Conservation (phyloP, 2,888 invertebrate species). For the Halictus quadricinctus region DNA sequence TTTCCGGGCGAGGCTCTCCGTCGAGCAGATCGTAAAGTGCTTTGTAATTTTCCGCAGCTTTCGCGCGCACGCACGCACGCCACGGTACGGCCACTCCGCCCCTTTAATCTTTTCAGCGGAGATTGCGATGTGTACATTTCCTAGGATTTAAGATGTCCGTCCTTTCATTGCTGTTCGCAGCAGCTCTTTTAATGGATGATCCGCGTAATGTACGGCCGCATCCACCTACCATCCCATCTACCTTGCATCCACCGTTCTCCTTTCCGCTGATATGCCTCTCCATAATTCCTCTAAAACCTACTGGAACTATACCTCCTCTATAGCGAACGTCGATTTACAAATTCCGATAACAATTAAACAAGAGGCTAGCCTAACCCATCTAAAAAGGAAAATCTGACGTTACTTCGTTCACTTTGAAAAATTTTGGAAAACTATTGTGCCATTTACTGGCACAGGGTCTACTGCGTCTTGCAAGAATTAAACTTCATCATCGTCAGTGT, state of each 20-base stretch:
- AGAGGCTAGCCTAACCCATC: no score
- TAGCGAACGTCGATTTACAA: not conserved
- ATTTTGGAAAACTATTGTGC: no score
- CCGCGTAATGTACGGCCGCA: conserved; percentile 28
- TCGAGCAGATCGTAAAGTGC: conserved; percentile 43
- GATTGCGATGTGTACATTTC: conserved; percentile 44
- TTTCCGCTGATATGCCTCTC: not conserved
- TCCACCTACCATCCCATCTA: no score
- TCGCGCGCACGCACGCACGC: conserved; percentile 22
- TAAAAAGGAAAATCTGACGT: no score
- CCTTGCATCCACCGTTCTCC: not conserved
- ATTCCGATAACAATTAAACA: no score
- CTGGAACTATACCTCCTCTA: not conserved
- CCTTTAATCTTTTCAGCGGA: conserved; percentile 47
- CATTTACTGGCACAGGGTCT: no score
- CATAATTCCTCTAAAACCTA: not conserved
- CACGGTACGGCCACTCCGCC: conserved; percentile 4
- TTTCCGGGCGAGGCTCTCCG: conserved; percentile 4
- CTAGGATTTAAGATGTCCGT: conserved; percentile 52
- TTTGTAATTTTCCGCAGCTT: conserved; percentile 45
- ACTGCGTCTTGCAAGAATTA: no score
- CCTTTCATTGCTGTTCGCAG: conserved; percentile 41
- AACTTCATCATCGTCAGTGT: no score
- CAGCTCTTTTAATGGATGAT: conserved; percentile 53
- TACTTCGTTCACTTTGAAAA: no score